These are phyloP conservation scores for Rhipidura dahli DNA, from an alignment of 2,113 vertebrate genomes.

Conservation along the genomic window DNA sequence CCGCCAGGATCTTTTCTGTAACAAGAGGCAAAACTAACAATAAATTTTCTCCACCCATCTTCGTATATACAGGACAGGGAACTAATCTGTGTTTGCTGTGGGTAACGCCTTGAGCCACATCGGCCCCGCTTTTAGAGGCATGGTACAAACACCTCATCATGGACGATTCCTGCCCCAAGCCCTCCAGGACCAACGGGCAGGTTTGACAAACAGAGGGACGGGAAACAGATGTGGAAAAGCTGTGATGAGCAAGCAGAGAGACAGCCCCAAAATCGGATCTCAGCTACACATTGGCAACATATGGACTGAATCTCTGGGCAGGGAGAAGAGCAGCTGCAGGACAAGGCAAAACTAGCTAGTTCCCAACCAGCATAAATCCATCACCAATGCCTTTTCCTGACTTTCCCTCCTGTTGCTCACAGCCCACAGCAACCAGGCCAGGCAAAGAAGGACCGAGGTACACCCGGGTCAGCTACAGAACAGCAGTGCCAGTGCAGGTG, in stretches of 20 bases:
- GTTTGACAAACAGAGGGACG: neutral
- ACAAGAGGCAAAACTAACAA: neutral
- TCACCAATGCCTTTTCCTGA: neutral
- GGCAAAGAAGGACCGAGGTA: rapidly evolving
- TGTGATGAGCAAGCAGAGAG: neutral
- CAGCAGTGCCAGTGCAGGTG: rapidly evolving
- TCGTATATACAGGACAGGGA: neutral
- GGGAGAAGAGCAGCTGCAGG: neutral
- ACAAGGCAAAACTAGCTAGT: neutral
- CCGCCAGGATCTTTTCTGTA: neutral
- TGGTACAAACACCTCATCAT: neutral
- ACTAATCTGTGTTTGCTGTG: neutral
- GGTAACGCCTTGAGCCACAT: neutral
- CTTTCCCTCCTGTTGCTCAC: neutral
- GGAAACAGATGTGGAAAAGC: neutral
- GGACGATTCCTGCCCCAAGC: neutral
- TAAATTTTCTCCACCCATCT: neutral
- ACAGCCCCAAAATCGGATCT: neutral
- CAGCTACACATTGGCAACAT: neutral
- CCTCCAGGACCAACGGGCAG: neutral
- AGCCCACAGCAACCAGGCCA: neutral
- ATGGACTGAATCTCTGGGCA: neutral
- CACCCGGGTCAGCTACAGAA: neutral
- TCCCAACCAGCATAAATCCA: neutral
- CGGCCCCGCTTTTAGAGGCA: neutral